Evolutionary conservation across 2,797 vertebrate genomes (phyloP).

Genomic region (Artibeus jamaicensis): DNA sequence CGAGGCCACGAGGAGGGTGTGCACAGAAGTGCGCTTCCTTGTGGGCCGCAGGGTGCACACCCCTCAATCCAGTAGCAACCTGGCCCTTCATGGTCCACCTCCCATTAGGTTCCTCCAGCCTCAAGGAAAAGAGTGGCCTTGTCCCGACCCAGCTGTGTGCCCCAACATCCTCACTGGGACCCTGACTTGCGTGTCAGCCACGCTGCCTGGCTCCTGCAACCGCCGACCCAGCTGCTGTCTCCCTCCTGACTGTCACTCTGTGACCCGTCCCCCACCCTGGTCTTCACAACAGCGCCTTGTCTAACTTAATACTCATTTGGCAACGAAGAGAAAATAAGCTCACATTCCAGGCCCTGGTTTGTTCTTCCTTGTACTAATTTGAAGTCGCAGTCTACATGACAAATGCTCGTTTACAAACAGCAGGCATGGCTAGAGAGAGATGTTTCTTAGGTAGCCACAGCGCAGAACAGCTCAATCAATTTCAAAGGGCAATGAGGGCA

Average conservation of each 20-base stretch:
- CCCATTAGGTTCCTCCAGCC: too few relatives aligned
- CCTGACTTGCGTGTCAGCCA: too few relatives aligned
- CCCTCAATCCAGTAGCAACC: neutral
- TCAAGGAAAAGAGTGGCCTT: too few relatives aligned
- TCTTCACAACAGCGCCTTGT: neutral
- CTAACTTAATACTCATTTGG: conserved; percentile 38
- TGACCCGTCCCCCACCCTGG: too few relatives aligned
- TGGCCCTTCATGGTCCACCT: too few relatives aligned
- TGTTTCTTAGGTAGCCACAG: conserved; percentile 67
- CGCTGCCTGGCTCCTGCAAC: too few relatives aligned
- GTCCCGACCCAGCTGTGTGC: too few relatives aligned
- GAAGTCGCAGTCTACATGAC: conserved; percentile 8
- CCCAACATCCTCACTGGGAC: too few relatives aligned
- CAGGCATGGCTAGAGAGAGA: conserved; percentile 28
- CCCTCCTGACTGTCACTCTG: too few relatives aligned
- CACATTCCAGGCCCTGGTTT: neutral
- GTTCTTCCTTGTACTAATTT: conserved; percentile 52
- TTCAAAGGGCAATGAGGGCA: conserved; percentile 34
- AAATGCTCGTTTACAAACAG: conserved; percentile 41
- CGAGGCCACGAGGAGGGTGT: neutral
- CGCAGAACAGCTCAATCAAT: conserved; percentile 65
- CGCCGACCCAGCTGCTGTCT: too few relatives aligned
- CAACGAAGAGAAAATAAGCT: neutral
- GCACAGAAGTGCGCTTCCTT: neutral
- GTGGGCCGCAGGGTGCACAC: too few relatives aligned